A percentile compares a stretch with the other conserved stretches of the same genome.
Evolutionary conservation across 2,888 invertebrate genomes (phyloP).

Genomic region (Xanthia icteritia): DNA sequence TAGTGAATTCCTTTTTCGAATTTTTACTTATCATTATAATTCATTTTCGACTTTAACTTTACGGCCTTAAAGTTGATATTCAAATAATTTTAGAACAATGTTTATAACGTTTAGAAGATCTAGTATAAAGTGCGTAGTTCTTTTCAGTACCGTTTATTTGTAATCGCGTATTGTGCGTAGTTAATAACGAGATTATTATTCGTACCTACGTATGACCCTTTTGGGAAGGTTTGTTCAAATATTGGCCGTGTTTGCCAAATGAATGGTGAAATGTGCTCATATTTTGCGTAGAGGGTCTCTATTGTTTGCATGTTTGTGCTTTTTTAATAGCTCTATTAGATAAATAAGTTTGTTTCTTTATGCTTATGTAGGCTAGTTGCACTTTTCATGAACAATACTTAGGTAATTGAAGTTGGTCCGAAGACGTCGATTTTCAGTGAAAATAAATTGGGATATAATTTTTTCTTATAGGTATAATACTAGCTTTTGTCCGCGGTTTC

Average conservation of each 20-base stretch:
- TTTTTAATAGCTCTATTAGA: conserved; percentile 26
- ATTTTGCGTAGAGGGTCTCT: conserved; percentile 18
- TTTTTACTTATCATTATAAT: conserved; percentile 52
- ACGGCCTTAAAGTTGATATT: conserved; percentile 40
- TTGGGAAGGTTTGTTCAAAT: conserved; percentile 82
- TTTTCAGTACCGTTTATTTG: conserved; percentile 83
- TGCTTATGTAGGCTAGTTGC: not conserved
- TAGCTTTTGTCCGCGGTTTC: too few species aligned
- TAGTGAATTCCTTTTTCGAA: conserved; percentile 72
- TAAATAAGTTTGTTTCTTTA: not conserved
- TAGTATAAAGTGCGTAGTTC: conserved; percentile 73
- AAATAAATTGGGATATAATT: not conserved
- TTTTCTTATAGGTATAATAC: too few species aligned
- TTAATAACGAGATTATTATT: conserved; percentile 86
- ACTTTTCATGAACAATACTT: not conserved
- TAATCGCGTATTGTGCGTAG: conserved; percentile 78
- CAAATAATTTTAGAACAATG: conserved; percentile 5
- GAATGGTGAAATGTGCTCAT: conserved; percentile 73
- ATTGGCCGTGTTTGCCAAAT: conserved; percentile 81
- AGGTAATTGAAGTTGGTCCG: not conserved
- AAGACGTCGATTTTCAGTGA: not conserved
- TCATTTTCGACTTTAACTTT: conserved; percentile 37
- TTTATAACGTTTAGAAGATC: conserved; percentile 60
- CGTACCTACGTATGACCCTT: conserved; percentile 66
- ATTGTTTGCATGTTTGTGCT: conserved; percentile 35